Evolutionary conservation across 2,797 vertebrate species (phyloP).

Genomic region (Oreortyx pictus): DNA sequence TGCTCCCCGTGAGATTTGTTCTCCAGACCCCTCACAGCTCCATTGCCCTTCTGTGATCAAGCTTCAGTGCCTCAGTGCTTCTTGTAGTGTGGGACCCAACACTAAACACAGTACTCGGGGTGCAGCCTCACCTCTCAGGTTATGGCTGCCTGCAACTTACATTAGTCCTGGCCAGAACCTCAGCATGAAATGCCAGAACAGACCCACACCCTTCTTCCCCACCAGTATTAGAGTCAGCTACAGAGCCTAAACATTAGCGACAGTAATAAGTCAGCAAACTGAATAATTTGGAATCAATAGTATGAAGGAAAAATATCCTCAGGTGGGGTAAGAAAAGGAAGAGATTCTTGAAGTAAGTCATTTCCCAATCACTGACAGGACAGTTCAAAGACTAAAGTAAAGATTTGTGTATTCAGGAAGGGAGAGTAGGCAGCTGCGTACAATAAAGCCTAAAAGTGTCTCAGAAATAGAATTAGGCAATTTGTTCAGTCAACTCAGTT

Average conservation of each 20-base stretch:
- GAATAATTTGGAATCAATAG: not conserved
- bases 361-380: not conserved
- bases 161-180: not conserved
- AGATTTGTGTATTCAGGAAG: constrained; percentile 8
- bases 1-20: not conserved
- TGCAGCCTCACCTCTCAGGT: not conserved
- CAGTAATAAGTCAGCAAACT: not conserved
- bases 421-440: not conserved
- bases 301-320: not conserved
- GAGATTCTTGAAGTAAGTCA: not conserved
- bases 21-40: not conserved
- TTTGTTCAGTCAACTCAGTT: constrained; percentile 20
- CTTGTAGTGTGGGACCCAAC: not conserved
- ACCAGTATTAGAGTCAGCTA: not conserved
- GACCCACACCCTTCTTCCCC: not conserved
- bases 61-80: not conserved
- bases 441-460: constrained; percentile 7
- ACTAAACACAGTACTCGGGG: not conserved
- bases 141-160: not conserved
- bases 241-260: not conserved
- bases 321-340: not conserved
- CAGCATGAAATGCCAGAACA: not conserved
- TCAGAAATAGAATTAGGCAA: constrained; percentile 6
- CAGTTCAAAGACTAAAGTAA: not conserved
- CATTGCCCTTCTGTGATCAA: not conserved